These are phyloP conservation scores for Acomys russatus DNA, from an alignment of 2,797 vertebrate genomes.

Conservation along the genomic window DNA sequence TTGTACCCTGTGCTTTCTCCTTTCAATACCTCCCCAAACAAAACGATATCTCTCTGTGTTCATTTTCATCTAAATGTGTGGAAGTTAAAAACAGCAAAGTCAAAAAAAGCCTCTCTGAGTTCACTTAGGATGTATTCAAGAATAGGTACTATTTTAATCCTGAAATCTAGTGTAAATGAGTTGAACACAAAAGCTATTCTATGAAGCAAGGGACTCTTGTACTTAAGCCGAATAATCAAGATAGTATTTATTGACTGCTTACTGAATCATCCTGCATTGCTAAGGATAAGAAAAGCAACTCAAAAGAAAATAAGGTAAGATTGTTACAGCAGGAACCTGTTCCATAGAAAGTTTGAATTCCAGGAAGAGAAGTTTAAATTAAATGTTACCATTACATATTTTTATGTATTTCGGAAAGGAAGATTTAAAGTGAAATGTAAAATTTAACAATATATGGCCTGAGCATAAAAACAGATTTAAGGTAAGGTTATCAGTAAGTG, in stretches of 20 bases:
- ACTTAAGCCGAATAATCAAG: neutral
- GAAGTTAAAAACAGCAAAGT: neutral
- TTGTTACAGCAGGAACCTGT: neutral
- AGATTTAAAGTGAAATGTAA: neutral
- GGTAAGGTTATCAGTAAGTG: neutral
- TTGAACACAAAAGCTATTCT: neutral
- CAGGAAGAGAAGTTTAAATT: slow-evolving; percentile 22
- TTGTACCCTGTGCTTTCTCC: neutral
- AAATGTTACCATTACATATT: neutral
- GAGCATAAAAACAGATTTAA: neutral
- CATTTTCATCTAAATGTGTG: neutral
- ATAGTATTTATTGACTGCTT: neutral
- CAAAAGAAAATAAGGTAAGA: neutral
- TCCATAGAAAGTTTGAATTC: neutral
- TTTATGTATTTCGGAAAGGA: neutral
- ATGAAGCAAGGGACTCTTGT: neutral
- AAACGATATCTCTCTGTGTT: neutral
- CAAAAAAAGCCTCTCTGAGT: neutral
- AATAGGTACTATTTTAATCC: neutral
- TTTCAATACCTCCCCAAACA: neutral
- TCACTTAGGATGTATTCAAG: neutral
- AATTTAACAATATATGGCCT: neutral
- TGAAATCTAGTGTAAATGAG: neutral
- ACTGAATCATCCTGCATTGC: neutral
- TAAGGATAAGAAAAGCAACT: neutral